These are phyloP conservation scores for Tapirus terrestris DNA, from an alignment of 2,113 vertebrate genomes.

Conservation along the genomic window DNA sequence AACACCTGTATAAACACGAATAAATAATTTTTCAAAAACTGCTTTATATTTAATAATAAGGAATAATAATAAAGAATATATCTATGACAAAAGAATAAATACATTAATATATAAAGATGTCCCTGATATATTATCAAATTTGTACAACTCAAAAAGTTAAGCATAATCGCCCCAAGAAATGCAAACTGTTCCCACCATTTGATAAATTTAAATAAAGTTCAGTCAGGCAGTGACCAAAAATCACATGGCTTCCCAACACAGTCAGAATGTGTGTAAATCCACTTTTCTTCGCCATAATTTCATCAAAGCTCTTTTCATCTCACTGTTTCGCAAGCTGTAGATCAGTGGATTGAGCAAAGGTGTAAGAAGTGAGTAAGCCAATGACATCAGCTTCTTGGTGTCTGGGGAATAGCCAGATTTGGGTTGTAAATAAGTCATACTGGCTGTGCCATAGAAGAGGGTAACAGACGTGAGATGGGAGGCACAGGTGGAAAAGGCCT, in stretches of 20 bases:
- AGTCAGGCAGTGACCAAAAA: not conserved
- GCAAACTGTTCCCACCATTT: not conserved
- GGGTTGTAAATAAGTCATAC: conserved; percentile 71
- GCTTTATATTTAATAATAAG: not conserved
- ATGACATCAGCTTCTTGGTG: conserved; percentile 65
- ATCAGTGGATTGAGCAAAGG: conserved; percentile 74
- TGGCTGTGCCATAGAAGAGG: conserved; percentile 75
- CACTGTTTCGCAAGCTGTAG: conserved; percentile 71
- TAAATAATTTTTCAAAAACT: not conserved
- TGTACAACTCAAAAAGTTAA: not conserved
- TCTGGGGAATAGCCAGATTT: conserved; percentile 69
- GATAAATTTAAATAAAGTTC: not conserved
- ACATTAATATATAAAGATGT: not conserved
- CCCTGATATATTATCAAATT: not conserved
- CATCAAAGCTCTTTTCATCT: conserved; percentile 63
- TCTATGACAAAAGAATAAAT: not conserved
- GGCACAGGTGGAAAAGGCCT: conserved; percentile 78
- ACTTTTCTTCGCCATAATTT: conserved; percentile 49
- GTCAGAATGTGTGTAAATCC: not conserved
- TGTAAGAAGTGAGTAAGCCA: conserved; percentile 59
- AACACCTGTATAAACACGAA: not conserved
- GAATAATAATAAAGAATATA: not conserved
- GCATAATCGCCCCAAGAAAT: not conserved
- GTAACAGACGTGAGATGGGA: conserved; percentile 74
- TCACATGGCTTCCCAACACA: not conserved